Evolutionary conservation across 1,140 invertebrate species (phyloP), one percentile per base, ranked within the genome.

Genomic region (Microplitis mediator): DNA sequence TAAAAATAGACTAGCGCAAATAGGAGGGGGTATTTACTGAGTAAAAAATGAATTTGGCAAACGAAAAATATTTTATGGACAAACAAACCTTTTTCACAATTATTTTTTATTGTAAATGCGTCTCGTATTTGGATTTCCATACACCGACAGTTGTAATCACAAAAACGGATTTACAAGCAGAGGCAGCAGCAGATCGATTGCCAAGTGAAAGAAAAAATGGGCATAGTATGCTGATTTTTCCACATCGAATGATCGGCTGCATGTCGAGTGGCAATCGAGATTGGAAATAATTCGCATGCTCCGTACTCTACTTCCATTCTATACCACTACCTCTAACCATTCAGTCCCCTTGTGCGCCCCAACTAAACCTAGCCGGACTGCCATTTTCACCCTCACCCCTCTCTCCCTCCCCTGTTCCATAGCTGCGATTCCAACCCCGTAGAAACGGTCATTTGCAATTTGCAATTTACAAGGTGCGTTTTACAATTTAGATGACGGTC

Each of bases 401-500:
- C n/a, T n/a, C n/a, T n/a, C n/a, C n/a, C 39, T 45, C 39, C 39
- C 39, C 11, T 9, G 5, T 6, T 11, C 39, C 23, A 23, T 23
- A 45, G 11, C 39, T 45, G 39, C 39, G 6, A 56, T 65, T 16
- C 54, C 23, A 54, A 60, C 63, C 62, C 56, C 69, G 63, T 66
- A 61, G 64, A 76, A 73, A 14, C 74, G 76, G 69, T 69, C 72
- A 75, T 80, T 80, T 80, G 80, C 77, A 82, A 85, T 84, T 83
- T 75, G 71, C 73, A 77, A 78, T 76, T 78, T 80, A 77, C 80
- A 77, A 77, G 70, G 76, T 77, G 74, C 74, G 77, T 81, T 84
- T 83, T 82, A 81, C 81, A 85, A 85, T 85, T 83, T 81, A 84
- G 79, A 83, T 84, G 23, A 14, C 31, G 76, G 76, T 77, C 78